A percentile compares a stretch with the other conserved stretches of the same genome.
These are phyloP conservation scores for Apostichopus japonicus DNA, from an alignment of 35 echinoderm and acorn worm species.

Conservation along the genomic window DNA sequence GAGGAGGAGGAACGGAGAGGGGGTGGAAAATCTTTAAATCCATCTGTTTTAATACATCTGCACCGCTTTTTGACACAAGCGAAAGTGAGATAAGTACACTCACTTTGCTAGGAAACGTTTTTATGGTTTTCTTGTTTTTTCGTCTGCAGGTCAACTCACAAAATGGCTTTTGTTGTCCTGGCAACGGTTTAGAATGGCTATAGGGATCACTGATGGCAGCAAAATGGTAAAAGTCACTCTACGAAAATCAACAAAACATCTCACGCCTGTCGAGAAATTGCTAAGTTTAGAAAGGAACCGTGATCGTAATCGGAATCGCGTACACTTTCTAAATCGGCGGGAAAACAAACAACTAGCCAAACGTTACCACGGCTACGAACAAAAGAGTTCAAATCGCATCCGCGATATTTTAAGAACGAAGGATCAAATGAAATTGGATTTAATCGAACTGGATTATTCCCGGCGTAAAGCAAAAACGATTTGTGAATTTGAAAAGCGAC, in stretches of 20 bases:
- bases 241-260: constrained; percentile 48
- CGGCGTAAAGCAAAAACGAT: constrained; percentile 55
- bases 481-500: constrained; percentile 69
- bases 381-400: constrained; percentile 49
- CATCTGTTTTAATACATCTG: too few species aligned
- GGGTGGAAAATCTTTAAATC: too few species aligned
- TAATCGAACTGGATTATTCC: constrained; percentile 64
- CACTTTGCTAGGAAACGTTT: too few species aligned
- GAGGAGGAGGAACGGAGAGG: not conserved
- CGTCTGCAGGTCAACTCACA: not conserved
- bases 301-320: constrained; percentile 45
- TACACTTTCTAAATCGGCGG: constrained; percentile 62
- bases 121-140: not conserved
- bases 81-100: too few species aligned
- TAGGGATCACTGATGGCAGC: constrained; percentile 18
- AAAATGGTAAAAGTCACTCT: constrained; percentile 23
- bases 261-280: constrained; percentile 64
- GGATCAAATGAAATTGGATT: constrained; percentile 71
- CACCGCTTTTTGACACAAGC: too few species aligned
- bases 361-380: constrained; percentile 45
- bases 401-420: constrained; percentile 71
- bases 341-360: constrained; percentile 61
- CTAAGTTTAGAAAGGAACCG: constrained; percentile 37
- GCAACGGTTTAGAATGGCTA: constrained; percentile 7
- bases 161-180: not conserved